Percentiles rank a stretch among this genome's conserved stretches.
Evolutionary conservation across 2,113 vertebrate species (phyloP).

Genomic region (Pedionomus torquatus): DNA sequence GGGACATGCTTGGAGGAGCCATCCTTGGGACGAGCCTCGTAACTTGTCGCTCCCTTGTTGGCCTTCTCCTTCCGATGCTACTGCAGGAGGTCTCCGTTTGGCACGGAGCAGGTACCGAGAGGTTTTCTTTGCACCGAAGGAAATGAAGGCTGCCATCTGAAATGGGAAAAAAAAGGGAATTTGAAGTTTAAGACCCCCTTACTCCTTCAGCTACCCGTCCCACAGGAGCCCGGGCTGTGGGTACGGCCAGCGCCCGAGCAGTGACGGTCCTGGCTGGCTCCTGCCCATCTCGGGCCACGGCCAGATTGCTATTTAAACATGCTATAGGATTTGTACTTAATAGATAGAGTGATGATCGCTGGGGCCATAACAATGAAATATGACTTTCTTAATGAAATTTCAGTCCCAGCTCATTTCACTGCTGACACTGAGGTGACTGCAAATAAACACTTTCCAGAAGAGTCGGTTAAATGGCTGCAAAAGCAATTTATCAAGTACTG

Average conservation of each 20-base stretch:
- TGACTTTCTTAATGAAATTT: conserved; percentile 73
- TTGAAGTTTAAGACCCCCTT: neutral
- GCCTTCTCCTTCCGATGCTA: neutral
- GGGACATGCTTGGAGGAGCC: neutral
- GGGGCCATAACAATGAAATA: conserved; percentile 68
- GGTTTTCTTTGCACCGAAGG: conserved; percentile 4
- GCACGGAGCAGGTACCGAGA: neutral
- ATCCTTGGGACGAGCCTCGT: neutral
- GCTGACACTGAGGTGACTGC: conserved; percentile 55
- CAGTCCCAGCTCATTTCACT: conserved; percentile 65
- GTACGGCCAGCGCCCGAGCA: neutral
- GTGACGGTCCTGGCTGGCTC: conserved; percentile 46
- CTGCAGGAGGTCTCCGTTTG: neutral
- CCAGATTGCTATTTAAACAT: conserved; percentile 45
- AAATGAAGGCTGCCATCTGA: conserved; percentile 32
- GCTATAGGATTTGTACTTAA: conserved; percentile 15
- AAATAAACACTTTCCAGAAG: conserved; percentile 72
- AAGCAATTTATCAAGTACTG: conserved; percentile 60
- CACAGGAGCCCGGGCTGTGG: neutral
- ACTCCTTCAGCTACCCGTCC: conserved; percentile 5
- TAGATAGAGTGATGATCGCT: conserved; percentile 48
- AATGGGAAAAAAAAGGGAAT: conserved; percentile 38
- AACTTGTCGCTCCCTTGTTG: neutral
- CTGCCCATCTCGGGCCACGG: conserved; percentile 26
- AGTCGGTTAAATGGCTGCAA: conserved; percentile 67